Percentiles rank a stretch among this genome's conserved stretches.
Evolutionary conservation across 2,888 invertebrate genomes (phyloP).

Genomic region (Parnassius apollo): DNA sequence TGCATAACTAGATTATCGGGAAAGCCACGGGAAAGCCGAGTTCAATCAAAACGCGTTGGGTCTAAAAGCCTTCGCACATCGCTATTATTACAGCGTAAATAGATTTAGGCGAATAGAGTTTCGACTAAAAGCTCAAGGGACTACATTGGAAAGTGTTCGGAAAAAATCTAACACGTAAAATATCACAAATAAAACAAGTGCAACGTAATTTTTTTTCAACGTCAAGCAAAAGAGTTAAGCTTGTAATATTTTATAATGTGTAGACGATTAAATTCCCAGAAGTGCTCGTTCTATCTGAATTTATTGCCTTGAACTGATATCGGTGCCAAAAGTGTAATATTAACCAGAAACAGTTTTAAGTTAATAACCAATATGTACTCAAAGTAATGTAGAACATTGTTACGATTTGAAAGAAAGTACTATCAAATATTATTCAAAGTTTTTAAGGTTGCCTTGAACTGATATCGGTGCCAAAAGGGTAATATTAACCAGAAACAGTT

Average conservation of each 20-base stretch:
- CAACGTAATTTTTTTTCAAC: too few relatives aligned
- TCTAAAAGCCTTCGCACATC: background rate
- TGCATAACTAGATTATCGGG: background rate
- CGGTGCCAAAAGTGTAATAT: constrained; percentile 19
- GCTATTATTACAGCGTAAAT: constrained; percentile 1
- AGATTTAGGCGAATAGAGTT: background rate
- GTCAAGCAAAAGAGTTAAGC: background rate
- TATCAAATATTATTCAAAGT: too few relatives aligned
- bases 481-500: background rate
- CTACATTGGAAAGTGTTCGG: background rate
- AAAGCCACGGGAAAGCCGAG: background rate
- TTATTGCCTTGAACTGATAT: constrained; percentile 24
- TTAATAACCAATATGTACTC: background rate
- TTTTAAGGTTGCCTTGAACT: constrained; percentile 14
- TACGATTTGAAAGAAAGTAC: too few relatives aligned
- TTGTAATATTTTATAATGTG: constrained; percentile 23
- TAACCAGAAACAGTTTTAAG: background rate
- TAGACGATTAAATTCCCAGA: constrained; percentile 24
- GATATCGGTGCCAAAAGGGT: constrained; percentile 23
- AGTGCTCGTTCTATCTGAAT: constrained; percentile 22
- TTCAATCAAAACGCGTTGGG: background rate
- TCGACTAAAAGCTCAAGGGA: background rate
- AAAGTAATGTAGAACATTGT: too few relatives aligned
- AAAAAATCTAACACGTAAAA: too few relatives aligned
- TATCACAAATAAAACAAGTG: too few relatives aligned